Evolutionary conservation across 2,888 invertebrate genomes (phyloP), one percentile per base, ranked within the genome.

Genomic region (Dyspetes luteomarginatus): DNA sequence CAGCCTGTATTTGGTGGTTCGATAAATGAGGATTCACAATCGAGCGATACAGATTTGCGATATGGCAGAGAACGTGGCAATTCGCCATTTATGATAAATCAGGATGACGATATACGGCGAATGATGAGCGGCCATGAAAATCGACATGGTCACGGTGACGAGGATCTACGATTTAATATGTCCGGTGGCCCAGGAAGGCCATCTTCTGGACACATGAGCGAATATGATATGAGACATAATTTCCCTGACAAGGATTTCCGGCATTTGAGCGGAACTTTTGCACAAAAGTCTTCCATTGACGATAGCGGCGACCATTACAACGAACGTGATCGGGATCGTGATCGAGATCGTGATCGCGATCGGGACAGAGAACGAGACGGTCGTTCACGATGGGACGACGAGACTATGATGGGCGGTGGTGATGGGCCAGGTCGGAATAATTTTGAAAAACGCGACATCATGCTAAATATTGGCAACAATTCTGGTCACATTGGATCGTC

Each of bases 1-100:
- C 91, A 91, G 74, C 90, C 91, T 0, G 91, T 90, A 3, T 91
- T 91, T 17, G 89, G 90, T 5, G 88, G 88, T 17, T 76, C 84
- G 5, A 85, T 89, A 67, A 87, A 85, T 1, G 90, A 90, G 22
- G 91, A 91, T 28, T 88, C 88, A 2, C 88, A 88, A 17, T 87
- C 88, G 15, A 89, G 88, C 36, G 91, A 92, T 4, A 84, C 87
- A 22, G 91, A 91, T 55, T 72, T 90, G 30, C 86, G 90, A 19
- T 89, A 87, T 50, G 85, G 84, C 5, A 67, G 82, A 24, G 82
- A 76, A 28, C 80, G 81, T 3, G 72, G 84, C 0, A 87, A 87
- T 26, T 84, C 86, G n/a, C 85, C 82, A 4, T 86, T 83, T 26
- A 64, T 72, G 50, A 72, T 74, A 30, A 83, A 71, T 24, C 86